A percentile compares a stretch with the other conserved stretches of the same genome.
Conservation (phyloP, 2,888 invertebrate genomes). For the Athetis lepigone region DNA sequence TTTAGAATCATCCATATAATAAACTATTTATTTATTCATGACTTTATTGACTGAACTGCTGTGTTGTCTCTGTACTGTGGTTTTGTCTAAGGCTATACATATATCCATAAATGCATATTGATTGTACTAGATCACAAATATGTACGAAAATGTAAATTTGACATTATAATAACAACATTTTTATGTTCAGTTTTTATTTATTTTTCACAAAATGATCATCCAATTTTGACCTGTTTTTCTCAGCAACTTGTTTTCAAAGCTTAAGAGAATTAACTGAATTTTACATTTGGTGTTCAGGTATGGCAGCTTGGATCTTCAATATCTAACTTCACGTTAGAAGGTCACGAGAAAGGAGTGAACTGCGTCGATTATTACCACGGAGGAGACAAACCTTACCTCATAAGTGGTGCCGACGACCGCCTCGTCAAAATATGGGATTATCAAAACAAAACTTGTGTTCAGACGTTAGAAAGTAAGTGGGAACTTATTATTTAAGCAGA, state of each 20-base stretch:
- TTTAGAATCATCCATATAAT: not conserved
- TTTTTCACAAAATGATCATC: too few species aligned
- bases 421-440: slow-evolving; percentile 99
- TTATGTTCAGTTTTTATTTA: too few species aligned
- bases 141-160: too few species aligned
- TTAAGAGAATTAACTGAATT: not conserved
- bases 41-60: not conserved
- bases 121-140: too few species aligned
- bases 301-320: slow-evolving; percentile 99
- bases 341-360: slow-evolving; percentile 99
- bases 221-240: too few species aligned
- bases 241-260: not conserved
- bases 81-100: too few species aligned
- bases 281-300: slow-evolving; percentile 87
- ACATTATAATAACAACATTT: too few species aligned
- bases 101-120: too few species aligned
- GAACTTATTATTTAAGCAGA: too few species aligned
- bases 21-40: not conserved
- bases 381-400: slow-evolving; percentile 99
- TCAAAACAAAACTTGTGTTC: slow-evolving; percentile 99
- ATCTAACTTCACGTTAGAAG: slow-evolving; percentile 99
- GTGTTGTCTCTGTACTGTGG: too few species aligned
- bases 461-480: slow-evolving; percentile 95
- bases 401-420: slow-evolving; percentile 99
- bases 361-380: slow-evolving; percentile 99